Conservation (phyloP, 2,113 vertebrate genomes). For the Coreoperca whiteheadi region DNA sequence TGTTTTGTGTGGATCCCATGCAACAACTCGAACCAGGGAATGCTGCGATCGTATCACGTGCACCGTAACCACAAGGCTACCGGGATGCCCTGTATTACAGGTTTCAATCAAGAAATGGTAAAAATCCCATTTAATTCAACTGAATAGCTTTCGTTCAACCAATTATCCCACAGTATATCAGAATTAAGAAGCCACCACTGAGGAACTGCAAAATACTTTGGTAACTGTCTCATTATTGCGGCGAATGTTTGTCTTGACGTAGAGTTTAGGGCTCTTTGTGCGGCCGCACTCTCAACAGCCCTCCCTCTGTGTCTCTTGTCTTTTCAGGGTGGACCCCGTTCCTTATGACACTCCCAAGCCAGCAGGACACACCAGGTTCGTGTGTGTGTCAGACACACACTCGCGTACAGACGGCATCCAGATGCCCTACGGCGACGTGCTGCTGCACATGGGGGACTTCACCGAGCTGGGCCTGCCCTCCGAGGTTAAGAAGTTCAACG, state of each 20-base stretch:
- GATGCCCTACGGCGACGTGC: conserved; percentile 99
- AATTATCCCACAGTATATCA: background rate
- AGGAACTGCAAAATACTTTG: background rate
- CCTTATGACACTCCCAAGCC: conserved; percentile 98
- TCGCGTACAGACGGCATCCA: conserved; percentile 99
- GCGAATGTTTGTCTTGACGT: background rate
- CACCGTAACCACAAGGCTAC: background rate
- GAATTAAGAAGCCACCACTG: background rate
- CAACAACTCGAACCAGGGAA: background rate
- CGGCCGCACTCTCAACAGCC: background rate
- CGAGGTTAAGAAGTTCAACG: conserved; percentile 99
- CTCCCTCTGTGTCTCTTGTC: conserved; percentile 74
- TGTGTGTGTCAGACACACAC: conserved; percentile 98
- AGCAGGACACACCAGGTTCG: conserved; percentile 97
- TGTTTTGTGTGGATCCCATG: no score
- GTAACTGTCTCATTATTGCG: background rate
- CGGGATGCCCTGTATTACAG: background rate
- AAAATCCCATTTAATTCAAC: background rate
- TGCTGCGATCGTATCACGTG: no score
- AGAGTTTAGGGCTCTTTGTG: background rate
- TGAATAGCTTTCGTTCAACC: background rate
- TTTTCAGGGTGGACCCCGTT: conserved; percentile 96
- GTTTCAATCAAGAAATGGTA: background rate
- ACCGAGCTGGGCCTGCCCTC: conserved; percentile 98
- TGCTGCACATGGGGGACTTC: conserved; percentile 98